Evolutionary conservation across 2,888 invertebrate genomes (phyloP).

Genomic region (Sipha maydis): DNA sequence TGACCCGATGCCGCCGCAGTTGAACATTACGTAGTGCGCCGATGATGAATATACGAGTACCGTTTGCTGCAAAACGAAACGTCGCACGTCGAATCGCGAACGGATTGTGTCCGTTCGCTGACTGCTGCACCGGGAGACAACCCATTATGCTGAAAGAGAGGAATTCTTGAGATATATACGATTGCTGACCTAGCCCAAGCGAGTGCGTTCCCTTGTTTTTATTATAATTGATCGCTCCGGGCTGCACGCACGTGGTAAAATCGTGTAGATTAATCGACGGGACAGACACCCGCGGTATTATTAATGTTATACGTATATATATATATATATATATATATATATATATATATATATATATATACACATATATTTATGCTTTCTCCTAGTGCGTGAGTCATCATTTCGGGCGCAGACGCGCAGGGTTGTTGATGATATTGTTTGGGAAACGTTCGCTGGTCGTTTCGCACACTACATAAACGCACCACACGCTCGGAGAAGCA

Average conservation of each 20-base stretch:
- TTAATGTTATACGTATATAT: too few relatives aligned
- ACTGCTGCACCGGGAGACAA: neutral
- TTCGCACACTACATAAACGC: too few relatives aligned
- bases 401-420: neutral
- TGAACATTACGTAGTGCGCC: too few relatives aligned
- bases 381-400: constrained; percentile 30
- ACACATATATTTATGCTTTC: constrained; percentile 26
- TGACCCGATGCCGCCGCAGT: neutral
- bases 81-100: neutral
- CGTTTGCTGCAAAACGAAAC: neutral
- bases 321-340: neutral
- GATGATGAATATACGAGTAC: neutral
- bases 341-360: neutral
- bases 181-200: constrained; percentile 40
- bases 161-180: constrained; percentile 7
- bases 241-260: constrained; percentile 47
- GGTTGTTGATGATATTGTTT: neutral
- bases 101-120: neutral
- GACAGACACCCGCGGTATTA: neutral
- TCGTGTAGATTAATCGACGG: constrained; percentile 42
- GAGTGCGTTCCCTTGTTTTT: constrained; percentile 43
- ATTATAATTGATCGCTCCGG: constrained; percentile 42
- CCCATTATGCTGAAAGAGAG: constrained; percentile 43
- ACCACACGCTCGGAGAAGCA: too few relatives aligned
- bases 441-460: too few relatives aligned